Evolutionary conservation across 1,140 invertebrate genomes (phyloP), one percentile per base, ranked within the genome.

Genomic region (Sipha flava): DNA sequence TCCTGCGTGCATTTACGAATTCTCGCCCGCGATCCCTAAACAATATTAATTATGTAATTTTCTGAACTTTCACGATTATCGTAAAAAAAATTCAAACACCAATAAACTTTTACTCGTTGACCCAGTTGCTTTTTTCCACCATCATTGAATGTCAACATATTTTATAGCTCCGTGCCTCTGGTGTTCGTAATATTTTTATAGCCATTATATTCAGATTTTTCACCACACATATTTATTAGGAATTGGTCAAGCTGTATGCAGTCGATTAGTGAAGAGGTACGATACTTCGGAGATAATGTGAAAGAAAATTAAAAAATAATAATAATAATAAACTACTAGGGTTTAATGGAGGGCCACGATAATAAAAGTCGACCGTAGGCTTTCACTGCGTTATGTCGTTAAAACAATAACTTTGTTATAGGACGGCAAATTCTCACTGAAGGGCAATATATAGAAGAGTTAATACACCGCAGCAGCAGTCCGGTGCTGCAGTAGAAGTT

Each of bases 141-240:
- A 5, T 21, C n/a, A 68, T 18, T n/a, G 10, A 23, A 66, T 45
- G 23, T 43, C 40, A 43, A 68, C 37, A 45, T 29, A 68, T 45
- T 45, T 68, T 34, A 64, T 45, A 23, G 40, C 40, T 45, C 16
- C 23, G 12, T 45, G 4, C 5, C 37, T 40, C 5, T 40, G 4
- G 37, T 40, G 37, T 68, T 43, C 21, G 34, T 66, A 34, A 59
- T 59, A 59, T 64, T 64, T 68, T 45, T 45, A 26, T 26, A 68
- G 64, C 64, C 37, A 45, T 68, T 68, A 68, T 45, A 68, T 45
- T 68, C 64, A 43, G 64, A 43, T 68, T 68, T n/a, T n/a, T 43
- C 59, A 14, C 18, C 31, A 4, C 29, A n/a, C 29, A 37, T 21
- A 64, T 64, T 37, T 64, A 64, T 64, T 37, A 21, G 31, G n/a